A percentile compares a stretch with the other conserved stretches of the same genome.
phyloP scores from a whole-genome alignment of 1,140 invertebrate genomes.

The Leguminivora glycinivorella region DNA sequence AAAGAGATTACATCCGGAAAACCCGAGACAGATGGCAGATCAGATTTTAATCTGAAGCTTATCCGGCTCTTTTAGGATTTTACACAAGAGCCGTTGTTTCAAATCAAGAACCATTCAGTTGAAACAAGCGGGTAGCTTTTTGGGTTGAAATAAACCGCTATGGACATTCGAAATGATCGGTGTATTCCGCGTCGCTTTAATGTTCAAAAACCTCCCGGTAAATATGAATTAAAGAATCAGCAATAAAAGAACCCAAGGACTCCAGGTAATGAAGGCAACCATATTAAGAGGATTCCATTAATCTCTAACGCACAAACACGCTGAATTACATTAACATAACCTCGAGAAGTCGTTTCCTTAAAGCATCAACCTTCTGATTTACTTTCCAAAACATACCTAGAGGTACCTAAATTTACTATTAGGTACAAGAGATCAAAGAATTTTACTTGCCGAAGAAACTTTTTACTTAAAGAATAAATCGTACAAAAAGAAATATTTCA shows the following conservation, averaged over 20 bases:
- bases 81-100: conserved; percentile 1
- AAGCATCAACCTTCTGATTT: neutral
- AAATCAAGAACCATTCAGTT: conserved; percentile 4
- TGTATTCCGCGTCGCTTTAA: neutral
- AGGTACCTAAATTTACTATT: no score
- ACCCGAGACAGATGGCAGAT: neutral
- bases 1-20: neutral
- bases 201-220: no score
- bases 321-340: neutral
- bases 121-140: neutral
- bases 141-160: neutral
- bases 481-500: no score
- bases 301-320: neutral
- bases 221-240: no score
- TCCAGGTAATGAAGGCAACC: neutral
- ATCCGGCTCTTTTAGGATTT: neutral
- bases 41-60: conserved; percentile 6
- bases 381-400: neutral
- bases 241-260: no score
- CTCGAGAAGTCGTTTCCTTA: neutral
- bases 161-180: neutral
- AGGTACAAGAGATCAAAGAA: no score
- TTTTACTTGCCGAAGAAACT: no score
- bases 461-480: no score
- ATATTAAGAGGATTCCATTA: neutral